A percentile compares a stretch with the other conserved stretches of the same genome.
Conservation (phyloP, 2,113 vertebrate genomes). For the Anhinga rufa region DNA sequence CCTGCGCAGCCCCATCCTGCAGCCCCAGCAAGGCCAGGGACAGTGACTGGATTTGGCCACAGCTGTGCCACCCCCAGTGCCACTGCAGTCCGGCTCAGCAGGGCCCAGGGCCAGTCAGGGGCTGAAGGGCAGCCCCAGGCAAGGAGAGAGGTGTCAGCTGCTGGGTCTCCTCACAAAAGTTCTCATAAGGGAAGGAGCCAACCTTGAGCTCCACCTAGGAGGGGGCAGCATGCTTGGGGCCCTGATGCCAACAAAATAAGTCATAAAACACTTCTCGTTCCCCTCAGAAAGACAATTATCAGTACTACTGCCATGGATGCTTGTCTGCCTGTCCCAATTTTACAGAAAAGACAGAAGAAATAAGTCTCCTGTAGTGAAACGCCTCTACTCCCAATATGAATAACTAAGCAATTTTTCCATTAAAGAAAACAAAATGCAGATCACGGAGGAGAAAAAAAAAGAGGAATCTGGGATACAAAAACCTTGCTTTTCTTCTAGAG, state of each 20-base stretch:
- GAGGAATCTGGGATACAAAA: neutral
- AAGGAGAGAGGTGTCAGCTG: neutral
- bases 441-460: neutral
- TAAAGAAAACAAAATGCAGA: neutral
- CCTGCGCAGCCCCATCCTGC: too few species aligned
- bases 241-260: neutral
- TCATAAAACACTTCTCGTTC: neutral
- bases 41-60: rapidly evolving
- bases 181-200: neutral
- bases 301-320: neutral
- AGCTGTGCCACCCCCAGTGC: too few species aligned
- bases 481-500: neutral
- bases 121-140: neutral
- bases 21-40: rapidly evolving
- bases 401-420: neutral
- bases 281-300: neutral
- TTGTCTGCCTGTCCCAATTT: neutral
- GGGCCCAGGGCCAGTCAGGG: too few species aligned
- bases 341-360: neutral
- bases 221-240: rapidly evolving
- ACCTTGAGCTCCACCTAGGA: neutral
- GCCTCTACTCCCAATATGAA: neutral
- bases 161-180: too few species aligned
- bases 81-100: too few species aligned
- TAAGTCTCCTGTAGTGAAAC: neutral